Evolutionary conservation across 2,888 invertebrate genomes (phyloP), one percentile per base, ranked within the genome.

Genomic region (Brenthis daphne): DNA sequence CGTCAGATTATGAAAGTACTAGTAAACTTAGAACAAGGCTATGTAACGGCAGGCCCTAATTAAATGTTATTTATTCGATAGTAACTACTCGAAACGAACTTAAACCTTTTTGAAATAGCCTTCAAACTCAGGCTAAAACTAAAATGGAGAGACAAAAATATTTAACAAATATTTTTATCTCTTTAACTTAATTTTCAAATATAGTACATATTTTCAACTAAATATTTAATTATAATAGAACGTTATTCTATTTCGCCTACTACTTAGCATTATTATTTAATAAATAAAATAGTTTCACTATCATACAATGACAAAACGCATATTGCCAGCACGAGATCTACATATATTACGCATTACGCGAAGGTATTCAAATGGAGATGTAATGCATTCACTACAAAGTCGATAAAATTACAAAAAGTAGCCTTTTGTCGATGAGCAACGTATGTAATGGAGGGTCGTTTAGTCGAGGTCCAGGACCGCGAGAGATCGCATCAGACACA

Each of bases 61-160:
- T 91, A 90, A 87, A 86, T 91, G 90, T 89, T 85, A 84, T 82
- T 87, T 87, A 89, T 87, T 87, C 86, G 84, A 88, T 83, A 81
- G 88, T 85, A 82, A 82, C 83, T 75, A 76, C 79, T 81, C 76
- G 66, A 77, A 73, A 65, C 67, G 48, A 51, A 68, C 54, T 72
- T 70, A 65, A 64, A 61, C 50, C 57, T 64, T 68, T 53, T 16
- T 67, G 64, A 68, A 72, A 65, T 66, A 64, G 55, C 66, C 24
- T 61, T 61, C 37, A 33, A 51, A 16, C 47, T 51, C 24, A 61
- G 63, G 68, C 6, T 61, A 6, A 57, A 68, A 65, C 60, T 50
- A 63, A n/a, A 20, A 43, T 11, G 37, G 11, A 11, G 51, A 64
- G 66, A 58, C 64, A 50, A 57, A 29, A 65, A 58, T 65, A 65